Percentiles rank a stretch among this genome's conserved stretches.
Conservation (phyloP, 2,888 invertebrate species). For the Acleris literana region DNA sequence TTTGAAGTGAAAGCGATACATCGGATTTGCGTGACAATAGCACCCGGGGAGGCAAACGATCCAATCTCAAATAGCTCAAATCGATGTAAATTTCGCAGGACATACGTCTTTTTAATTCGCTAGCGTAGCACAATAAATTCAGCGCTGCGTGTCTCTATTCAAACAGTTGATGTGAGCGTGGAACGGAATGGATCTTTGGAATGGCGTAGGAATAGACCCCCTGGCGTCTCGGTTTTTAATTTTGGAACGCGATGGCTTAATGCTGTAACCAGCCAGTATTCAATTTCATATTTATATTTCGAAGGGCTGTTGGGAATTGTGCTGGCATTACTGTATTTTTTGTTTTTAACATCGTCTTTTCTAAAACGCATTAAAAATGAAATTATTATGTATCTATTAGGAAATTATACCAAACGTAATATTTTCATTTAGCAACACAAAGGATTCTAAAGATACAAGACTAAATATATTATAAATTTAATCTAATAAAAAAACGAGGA, state of each 20-base stretch:
- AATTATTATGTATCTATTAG: too few species aligned
- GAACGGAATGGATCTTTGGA: constrained; percentile 73
- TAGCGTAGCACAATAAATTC: constrained; percentile 68
- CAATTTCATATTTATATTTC: neutral
- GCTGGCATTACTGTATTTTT: too few species aligned
- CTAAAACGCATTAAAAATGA: too few species aligned
- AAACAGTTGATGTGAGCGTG: constrained; percentile 78
- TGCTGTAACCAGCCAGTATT: constrained; percentile 15
- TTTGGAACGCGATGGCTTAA: constrained; percentile 27
- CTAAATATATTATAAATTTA: too few species aligned
- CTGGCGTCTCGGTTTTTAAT: constrained; percentile 39
- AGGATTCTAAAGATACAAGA: too few species aligned
- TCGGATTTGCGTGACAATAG: constrained; percentile 77
- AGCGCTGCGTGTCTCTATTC: constrained; percentile 79
- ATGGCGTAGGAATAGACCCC: constrained; percentile 46
- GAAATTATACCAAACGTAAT: too few species aligned
- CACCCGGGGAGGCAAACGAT: constrained; percentile 43
- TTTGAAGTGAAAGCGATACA: constrained; percentile 78
- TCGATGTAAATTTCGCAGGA: constrained; percentile 5
- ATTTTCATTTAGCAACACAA: too few species aligned
- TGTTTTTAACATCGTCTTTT: too few species aligned
- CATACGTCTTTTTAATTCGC: constrained; percentile 17
- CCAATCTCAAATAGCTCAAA: constrained; percentile 13
- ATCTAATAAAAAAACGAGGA: too few species aligned
- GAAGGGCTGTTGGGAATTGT: neutral